phyloP scores from a whole-genome alignment of 1,140 invertebrate genomes.

The Calosoma granatense region DNA sequence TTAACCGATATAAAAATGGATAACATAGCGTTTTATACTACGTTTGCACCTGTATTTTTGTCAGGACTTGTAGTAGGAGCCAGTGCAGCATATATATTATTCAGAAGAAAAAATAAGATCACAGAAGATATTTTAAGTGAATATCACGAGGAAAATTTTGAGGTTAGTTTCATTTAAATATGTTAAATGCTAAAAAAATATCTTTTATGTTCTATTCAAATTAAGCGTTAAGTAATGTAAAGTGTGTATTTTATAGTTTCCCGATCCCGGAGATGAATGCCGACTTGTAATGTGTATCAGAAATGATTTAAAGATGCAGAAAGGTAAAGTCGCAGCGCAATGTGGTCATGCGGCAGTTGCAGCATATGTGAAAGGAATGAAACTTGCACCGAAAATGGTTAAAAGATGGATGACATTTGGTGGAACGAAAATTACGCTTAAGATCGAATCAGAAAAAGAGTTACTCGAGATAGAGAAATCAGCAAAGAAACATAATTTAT shows the following conservation, averaged over 20 bases:
- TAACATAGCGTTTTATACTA: neutral
- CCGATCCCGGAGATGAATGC: conserved; percentile 39
- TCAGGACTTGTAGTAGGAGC: neutral
- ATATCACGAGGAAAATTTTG: neutral
- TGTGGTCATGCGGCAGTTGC: conserved; percentile 82
- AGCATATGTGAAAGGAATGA: conserved; percentile 60
- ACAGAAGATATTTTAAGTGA: neutral
- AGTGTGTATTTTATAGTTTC: conserved; percentile 24
- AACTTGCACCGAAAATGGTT: conserved; percentile 50
- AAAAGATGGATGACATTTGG: conserved; percentile 63
- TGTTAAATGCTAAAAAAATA: too few species aligned
- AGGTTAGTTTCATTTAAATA: too few species aligned
- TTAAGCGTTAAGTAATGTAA: neutral
- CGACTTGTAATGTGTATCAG: conserved; percentile 82
- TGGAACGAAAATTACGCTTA: conserved; percentile 37
- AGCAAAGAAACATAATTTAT: conserved; percentile 57
- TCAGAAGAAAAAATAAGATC: neutral
- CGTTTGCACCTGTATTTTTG: neutral
- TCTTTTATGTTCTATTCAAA: too few species aligned
- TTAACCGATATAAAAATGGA: neutral
- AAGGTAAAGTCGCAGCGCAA: conserved; percentile 89
- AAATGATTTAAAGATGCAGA: conserved; percentile 87
- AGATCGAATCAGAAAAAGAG: conserved; percentile 54
- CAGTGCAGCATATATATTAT: neutral
- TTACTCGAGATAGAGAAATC: conserved; percentile 51